These are phyloP conservation scores for Scelioninae gen. 1 DNA, from an alignment of 2,888 invertebrate species.

Conservation along the genomic window DNA sequence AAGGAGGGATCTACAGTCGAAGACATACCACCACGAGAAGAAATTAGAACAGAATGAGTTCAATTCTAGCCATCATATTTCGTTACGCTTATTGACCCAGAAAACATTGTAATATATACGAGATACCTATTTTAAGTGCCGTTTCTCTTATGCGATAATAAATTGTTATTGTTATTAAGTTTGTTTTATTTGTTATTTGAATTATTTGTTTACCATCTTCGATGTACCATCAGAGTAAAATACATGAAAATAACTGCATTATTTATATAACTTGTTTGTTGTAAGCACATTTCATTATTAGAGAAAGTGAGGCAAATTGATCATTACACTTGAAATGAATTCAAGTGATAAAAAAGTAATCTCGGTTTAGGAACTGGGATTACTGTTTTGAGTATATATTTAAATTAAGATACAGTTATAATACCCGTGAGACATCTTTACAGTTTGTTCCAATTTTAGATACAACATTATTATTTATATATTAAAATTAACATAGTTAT, in stretches of 20 bases:
- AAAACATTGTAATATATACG: conserved; percentile 48
- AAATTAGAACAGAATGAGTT: conserved; percentile 40
- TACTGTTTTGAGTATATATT: conserved; percentile 2
- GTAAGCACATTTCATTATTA: conserved; percentile 21
- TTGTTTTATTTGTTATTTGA: conserved; percentile 6
- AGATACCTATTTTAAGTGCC: conserved; percentile 32
- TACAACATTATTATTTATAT: no score
- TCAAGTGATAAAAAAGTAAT: conserved; percentile 28
- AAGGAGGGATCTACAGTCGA: conserved; percentile 42
- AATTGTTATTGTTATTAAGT: conserved; percentile 52
- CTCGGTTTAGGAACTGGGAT: conserved; percentile 35
- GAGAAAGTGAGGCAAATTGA: conserved; percentile 44
- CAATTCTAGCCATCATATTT: conserved; percentile 57
- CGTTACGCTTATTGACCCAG: conserved; percentile 57
- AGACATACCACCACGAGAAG: conserved; percentile 64
- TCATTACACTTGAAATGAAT: conserved; percentile 21
- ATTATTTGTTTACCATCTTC: neutral
- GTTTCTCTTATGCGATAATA: conserved; percentile 36
- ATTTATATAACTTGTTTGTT: conserved; percentile 10
- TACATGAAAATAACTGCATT: no score
- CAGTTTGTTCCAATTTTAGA: no score
- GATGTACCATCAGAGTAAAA: no score
- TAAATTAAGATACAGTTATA: conserved; percentile 7
- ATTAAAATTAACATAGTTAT: no score
- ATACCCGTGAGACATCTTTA: no score